Evolutionary conservation across 2,113 vertebrate genomes (phyloP).

Genomic region (Chroicocephalus ridibundus): DNA sequence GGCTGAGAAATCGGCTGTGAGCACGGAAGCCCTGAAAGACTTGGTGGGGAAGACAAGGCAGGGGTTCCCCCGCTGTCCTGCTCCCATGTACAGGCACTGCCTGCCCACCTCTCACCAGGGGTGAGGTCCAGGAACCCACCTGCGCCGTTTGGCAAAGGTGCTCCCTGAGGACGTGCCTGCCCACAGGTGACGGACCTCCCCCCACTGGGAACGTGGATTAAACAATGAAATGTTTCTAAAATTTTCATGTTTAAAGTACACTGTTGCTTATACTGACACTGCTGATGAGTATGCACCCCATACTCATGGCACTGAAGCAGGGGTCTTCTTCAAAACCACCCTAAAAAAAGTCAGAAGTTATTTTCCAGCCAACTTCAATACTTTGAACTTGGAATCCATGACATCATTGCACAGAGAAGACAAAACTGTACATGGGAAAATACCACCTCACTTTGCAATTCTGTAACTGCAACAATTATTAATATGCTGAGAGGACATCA

Average conservation of each 20-base stretch:
- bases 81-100: neutral
- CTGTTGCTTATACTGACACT: neutral
- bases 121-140: neutral
- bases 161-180: rapidly evolving
- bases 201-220: neutral
- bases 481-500: neutral
- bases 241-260: rapidly evolving
- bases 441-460: neutral
- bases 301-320: neutral
- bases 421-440: neutral
- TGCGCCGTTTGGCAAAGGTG: rapidly evolving
- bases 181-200: rapidly evolving
- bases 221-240: neutral
- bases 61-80: neutral
- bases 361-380: neutral
- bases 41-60: neutral
- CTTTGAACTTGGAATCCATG: neutral
- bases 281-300: neutral
- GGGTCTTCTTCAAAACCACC: neutral
- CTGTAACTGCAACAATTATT: neutral
- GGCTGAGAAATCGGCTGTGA: neutral
- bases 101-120: rapidly evolving
- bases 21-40: neutral
- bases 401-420: neutral
- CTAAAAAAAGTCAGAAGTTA: neutral